Conservation (phyloP, 2,797 vertebrate genomes). For the Pseudomugil tenellus region DNA sequence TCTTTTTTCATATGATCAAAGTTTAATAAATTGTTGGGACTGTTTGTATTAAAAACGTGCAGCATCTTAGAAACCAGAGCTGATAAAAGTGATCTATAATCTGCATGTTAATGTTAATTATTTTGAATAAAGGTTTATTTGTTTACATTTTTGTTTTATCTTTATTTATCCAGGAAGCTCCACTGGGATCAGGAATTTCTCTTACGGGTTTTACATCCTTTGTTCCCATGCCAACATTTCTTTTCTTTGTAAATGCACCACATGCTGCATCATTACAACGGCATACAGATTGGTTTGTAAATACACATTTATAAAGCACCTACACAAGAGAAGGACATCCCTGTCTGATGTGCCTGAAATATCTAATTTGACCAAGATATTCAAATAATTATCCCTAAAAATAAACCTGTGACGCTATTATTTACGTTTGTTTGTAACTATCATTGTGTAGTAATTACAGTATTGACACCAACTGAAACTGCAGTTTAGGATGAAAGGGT, state of each 20-base stretch:
- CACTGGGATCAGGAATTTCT: neutral
- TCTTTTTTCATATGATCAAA: neutral
- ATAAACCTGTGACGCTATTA: neutral
- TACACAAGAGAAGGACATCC: neutral
- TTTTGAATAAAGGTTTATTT: neutral
- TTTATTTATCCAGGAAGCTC: neutral
- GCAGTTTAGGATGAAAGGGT: neutral
- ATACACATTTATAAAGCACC: neutral
- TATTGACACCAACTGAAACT: neutral
- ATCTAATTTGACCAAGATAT: neutral
- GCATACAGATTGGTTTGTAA: neutral
- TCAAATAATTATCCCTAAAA: neutral
- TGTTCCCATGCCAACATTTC: neutral
- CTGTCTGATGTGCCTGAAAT: no score
- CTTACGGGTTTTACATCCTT: no score
- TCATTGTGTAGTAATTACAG: neutral
- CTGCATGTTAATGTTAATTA: neutral
- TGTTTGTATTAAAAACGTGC: neutral
- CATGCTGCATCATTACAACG: no score
- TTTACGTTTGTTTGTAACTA: neutral
- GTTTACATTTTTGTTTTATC: neutral
- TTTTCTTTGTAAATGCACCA: no score
- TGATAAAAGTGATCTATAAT: neutral
- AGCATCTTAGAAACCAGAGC: neutral
- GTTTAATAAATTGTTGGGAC: neutral